Conservation (phyloP, 2,797 vertebrate species). For the Microhierax caerulescens region DNA sequence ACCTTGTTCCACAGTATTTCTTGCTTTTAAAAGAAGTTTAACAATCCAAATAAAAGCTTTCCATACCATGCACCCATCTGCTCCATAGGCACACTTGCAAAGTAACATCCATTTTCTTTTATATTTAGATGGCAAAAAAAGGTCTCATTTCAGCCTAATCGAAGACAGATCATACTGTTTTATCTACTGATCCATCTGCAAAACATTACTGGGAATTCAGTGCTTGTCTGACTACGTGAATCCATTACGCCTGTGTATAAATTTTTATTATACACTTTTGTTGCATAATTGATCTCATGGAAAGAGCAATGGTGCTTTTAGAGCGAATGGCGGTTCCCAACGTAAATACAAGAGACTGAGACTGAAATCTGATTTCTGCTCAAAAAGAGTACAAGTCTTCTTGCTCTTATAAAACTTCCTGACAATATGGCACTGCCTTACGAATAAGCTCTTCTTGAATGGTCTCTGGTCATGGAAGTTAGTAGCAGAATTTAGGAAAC, state of each 20-base stretch:
- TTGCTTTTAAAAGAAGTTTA: constrained; percentile 10
- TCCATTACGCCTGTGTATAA: not conserved
- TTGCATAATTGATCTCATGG: not conserved
- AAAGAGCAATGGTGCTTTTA: not conserved
- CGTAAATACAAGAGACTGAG: not conserved
- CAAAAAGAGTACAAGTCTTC: not conserved
- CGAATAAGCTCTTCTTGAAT: not conserved
- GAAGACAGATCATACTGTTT: not conserved
- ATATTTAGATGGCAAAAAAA: not conserved
- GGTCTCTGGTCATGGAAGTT: not conserved
- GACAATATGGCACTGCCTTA: not conserved
- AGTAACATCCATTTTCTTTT: not conserved
- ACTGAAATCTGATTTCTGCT: not conserved
- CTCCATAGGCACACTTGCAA: not conserved
- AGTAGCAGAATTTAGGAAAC: not conserved
- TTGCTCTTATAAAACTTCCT: not conserved
- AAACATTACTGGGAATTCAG: not conserved
- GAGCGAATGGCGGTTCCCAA: not conserved
- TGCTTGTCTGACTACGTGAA: not conserved
- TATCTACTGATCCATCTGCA: constrained; percentile 11
- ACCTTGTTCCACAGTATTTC: not conserved
- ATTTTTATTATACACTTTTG: not conserved
- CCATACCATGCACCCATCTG: constrained; percentile 21
- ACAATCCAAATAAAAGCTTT: constrained; percentile 16
- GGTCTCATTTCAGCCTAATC: not conserved